Evolutionary conservation across 53 echinoderm and acorn worm genomes (phyloP), one percentile per base, ranked within the genome.

Genomic region (Hippasteria phrygiana): DNA sequence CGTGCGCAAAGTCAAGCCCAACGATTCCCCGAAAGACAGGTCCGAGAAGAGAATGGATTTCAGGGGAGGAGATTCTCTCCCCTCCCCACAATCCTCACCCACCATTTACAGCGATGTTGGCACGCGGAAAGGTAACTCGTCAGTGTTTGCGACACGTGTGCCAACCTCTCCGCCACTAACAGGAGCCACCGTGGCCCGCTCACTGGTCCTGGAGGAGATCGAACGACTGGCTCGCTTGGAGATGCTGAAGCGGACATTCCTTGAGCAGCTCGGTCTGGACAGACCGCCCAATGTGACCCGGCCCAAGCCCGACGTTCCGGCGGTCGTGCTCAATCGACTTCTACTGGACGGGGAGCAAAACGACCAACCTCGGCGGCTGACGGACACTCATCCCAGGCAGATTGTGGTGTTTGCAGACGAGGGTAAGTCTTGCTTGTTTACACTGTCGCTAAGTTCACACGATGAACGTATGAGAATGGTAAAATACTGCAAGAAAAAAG

Each of bases 181-280:
- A n/a, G n/a, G n/a, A n/a, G 14, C 54, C 54, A 18, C 54, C 54
- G 12, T 16, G 16, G 17, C 20, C 54, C n/a, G 28, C 34, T 33
- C 65, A 27, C 32, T 6, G 65, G 10, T 31, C 26, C 6, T 8
- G 13, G 72, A 71, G 18, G 72, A 71, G 17, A 28, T 65, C 8
- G 67, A 83, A 35, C 43, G 70, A 8, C 22, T 47, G 1, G 20
- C 11, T 18, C 43, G 70, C 24, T 48, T 83, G 9, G 67, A 62
- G 13, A 83, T 83, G 67, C 34, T 83, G n/a, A 83, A 83, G 69
- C 66, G 67, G 50, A 35, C 33, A 24, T 32, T 83, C 20, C 69
- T 83, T 24, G 66, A 69, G 2, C 43, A 48, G 47, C 47, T 83
- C 26, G 83, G 83, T 33, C 67, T 83, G 36, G 47, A 67, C 31